phyloP scores from a whole-genome alignment of 92 coral and sea anemone genomes.

The Hydrozoanthus gracilis region DNA sequence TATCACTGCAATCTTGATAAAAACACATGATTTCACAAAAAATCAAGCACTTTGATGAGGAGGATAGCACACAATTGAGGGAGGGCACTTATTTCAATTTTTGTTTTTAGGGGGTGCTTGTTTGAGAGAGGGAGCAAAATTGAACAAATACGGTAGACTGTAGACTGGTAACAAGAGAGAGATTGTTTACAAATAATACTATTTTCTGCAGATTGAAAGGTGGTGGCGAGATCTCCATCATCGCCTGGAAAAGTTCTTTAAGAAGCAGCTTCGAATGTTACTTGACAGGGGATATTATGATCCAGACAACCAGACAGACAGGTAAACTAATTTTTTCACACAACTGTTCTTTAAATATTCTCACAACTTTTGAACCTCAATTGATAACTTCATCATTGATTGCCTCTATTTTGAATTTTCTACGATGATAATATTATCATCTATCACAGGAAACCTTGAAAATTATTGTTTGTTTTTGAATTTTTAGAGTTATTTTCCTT shows the following conservation, averaged over 20 bases:
- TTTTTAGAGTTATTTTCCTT: not conserved
- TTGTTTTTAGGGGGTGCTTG: no score
- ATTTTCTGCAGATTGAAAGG: slow-evolving; percentile 56
- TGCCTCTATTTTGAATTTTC: not conserved
- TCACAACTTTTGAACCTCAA: not conserved
- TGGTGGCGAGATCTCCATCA: slow-evolving; percentile 69
- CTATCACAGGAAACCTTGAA: not conserved
- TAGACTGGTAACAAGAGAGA: slow-evolving; percentile 1
- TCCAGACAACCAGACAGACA: slow-evolving; percentile 54
- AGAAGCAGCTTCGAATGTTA: slow-evolving; percentile 58
- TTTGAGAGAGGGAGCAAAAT: not conserved
- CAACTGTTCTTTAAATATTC: not conserved
- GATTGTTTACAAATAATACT: slow-evolving; percentile 2
- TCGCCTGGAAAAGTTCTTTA: slow-evolving; percentile 60
- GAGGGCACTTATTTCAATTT: no score
- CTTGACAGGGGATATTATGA: slow-evolving; percentile 62
- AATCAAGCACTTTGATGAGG: no score
- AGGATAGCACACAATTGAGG: no score
- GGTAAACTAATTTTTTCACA: slow-evolving; percentile 17
- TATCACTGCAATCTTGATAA: no score
- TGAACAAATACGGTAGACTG: not conserved
- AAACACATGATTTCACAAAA: no score
- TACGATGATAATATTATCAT: slow-evolving; percentile 1
- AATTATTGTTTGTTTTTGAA: not conserved
- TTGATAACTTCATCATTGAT: not conserved